Base-by-base conservation (phyloP, 2,888 invertebrate species). In the Netelia inedita region DNA sequence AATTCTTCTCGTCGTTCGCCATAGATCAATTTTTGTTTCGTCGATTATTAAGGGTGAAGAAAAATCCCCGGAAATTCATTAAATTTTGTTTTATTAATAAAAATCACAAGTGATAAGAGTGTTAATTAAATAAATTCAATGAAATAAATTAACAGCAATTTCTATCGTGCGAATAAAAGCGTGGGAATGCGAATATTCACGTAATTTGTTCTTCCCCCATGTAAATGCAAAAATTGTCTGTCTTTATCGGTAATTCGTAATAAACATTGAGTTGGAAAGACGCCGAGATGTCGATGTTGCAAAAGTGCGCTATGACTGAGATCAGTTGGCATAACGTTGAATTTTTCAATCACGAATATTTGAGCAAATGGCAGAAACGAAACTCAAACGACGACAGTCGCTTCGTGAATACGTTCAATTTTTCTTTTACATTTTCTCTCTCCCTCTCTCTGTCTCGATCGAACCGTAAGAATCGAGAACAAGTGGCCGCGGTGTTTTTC, bases 341-440 rank as follows among this genome's bases (percentile, higher is more conserved):
- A 65, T 28, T 72, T 43, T 23, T 14, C 35, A 65, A 57, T 63
- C 79, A 79, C 79, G 79, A 79, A 72, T 72, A 72, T 72, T 79
- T 79, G 65, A 72, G 55, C 55, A 57, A 63, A 72, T 50, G 63
- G 71, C 16, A 55, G 43, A 79, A 72, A 79, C 35, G 21, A 63
- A 61, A n/a, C 35, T 57, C 41, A 19, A 41, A 53, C n/a, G 14
- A 11, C 53, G n/a, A 19, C 57, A 16, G 57, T 19, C 19, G 16
- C 43, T 35, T 28, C n/a, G n/a, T 35, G 23, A 71, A 61, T 43
- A 63, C 14, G 55, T 19, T 28, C 19, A 63, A 21, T 71, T n/a
- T 28, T 46, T 69, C 16, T 41, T 8, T 35, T 61, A 28, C 16
- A 23, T 23, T 23, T 23, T 23, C 23, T 23, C 23, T 35, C 35